Evolutionary conservation across 2,888 invertebrate genomes (phyloP), one percentile per base, ranked within the genome.

Genomic region (Torymus aiolomorphi): DNA sequence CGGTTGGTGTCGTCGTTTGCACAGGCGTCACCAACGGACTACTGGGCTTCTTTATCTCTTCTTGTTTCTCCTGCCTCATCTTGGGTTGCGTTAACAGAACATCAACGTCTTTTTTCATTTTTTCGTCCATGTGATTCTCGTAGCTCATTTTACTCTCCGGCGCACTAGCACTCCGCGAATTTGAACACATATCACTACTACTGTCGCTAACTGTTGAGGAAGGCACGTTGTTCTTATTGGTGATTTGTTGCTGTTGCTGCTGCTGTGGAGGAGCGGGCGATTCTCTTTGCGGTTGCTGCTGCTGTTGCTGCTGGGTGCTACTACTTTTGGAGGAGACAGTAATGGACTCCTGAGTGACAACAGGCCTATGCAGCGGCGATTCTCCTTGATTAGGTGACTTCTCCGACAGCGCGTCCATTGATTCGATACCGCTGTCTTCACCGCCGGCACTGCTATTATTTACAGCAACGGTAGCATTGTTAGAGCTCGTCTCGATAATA

Each of bases 391-490:
- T 96, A n/a, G 96, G 96, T 82, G 95, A 96, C 89, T 97, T 97
- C 89, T 97, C 97, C 20, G 97, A 97, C n/a, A 97, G 91, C 2
- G 97, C 97, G 89, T 97, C 97, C 97, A 97, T 97, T 56, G 96
- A 96, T 89, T 97, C 97, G 77, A 97, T 97, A 16, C 97, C 97
- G 77, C 97, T 97, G 90, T 97, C 97, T 88, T 97, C 97, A 63
- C 96, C 96, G 86, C 95, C 95, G 20, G 86, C 86, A 52, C 87
- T 85, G 49, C 82, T 85, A 14, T n/a, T 71, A 20, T 20, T 59
- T 49, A 31, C 57, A 51, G 13, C 14, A 18, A 16, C 56, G 14
- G 13, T 76, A 13, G 24, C 59, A 16, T 16, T 59, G 18, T 24
- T 52, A 3, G 63, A 24, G 14, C 59, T 59, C 13, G 51, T 54